Base-by-base conservation (phyloP, 2,113 vertebrate species). In the Colius striatus region DNA sequence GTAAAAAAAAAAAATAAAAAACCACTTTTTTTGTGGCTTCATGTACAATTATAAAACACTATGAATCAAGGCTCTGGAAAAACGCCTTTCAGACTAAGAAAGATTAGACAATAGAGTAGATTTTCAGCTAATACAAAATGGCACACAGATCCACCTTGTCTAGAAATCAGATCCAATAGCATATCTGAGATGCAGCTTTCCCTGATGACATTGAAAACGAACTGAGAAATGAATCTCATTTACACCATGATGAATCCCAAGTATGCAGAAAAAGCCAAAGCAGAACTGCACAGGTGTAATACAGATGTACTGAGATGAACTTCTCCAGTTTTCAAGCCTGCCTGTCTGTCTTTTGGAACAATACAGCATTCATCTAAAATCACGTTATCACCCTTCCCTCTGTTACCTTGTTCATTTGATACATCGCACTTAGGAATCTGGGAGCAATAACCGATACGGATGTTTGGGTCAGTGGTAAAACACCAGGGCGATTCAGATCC, bases 401-500 rank as follows among this genome's bases (percentile, higher is more conserved):
- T 34, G 51, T 98, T 98, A 98, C 98, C 98, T 98, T 98, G 97
- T 94, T 97, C 97, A 87, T 92, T 97, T 61, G 97, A 96, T 55
- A 88, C 83, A 65, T 98, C 98, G 2, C 99, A 99, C 95, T 98
- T 99, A 41, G 98, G 99, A 96, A 99, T 99, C 97, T 99, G 98
- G 88, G 98, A 99, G 94, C 99, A 99, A 97, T 98, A 98, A 92
- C 99, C 99, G 48, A 98, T 98, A 60, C 98, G 98, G 91, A 99
- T 98, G 90, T 98, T 99, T 87, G 99, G 98, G 96, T 99, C 98
- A 53, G 98, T 99, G 60, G 99, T 99, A 97, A 99, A 99, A 97
- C 99, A 99, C 99, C 99, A 99, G 27, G 99, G 99, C 92, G 98
- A 98, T 95, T 99, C 98, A 95, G 98, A 98, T 68, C 99, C 99